Conservation (phyloP, 2,797 vertebrate species). For the Emys orbicularis region DNA sequence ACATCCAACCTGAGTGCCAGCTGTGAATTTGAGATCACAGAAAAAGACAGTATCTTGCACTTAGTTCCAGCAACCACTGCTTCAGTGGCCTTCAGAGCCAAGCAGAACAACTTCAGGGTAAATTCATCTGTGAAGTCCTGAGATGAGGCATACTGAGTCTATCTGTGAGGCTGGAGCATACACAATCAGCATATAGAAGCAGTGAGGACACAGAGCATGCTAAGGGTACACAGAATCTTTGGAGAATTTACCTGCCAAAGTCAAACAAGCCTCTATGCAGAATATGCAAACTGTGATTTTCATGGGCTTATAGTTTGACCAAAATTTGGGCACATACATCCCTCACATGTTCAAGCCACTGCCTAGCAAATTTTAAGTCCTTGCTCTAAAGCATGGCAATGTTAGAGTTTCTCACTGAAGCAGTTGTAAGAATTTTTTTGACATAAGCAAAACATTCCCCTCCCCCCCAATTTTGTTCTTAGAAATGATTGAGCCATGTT, state of each 20-base stretch:
- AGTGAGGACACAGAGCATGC: background rate
- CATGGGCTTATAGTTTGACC: background rate
- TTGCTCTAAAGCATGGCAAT: background rate
- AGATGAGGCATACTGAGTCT: background rate
- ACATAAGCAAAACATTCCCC: accelerated
- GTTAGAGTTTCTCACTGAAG: background rate
- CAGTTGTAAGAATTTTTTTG: background rate
- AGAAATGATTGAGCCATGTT: background rate
- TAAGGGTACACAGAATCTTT: background rate
- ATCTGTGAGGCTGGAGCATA: background rate
- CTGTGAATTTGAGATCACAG: background rate
- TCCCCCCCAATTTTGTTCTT: background rate
- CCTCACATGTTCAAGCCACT: background rate
- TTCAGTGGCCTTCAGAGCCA: background rate
- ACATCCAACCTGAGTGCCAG: background rate
- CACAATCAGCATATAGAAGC: background rate
- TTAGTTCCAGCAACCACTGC: background rate
- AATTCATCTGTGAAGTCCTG: background rate
- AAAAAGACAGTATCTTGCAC: background rate
- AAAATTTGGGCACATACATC: background rate
- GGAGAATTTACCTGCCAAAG: background rate
- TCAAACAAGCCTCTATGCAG: background rate
- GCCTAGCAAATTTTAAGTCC: background rate
- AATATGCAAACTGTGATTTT: background rate
- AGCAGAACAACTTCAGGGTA: background rate